A percentile compares a stretch with the other conserved stretches of the same genome.
These are phyloP conservation scores for Dasysyrphus tricinctus DNA, from an alignment of 2,888 invertebrate species.

Conservation along the genomic window DNA sequence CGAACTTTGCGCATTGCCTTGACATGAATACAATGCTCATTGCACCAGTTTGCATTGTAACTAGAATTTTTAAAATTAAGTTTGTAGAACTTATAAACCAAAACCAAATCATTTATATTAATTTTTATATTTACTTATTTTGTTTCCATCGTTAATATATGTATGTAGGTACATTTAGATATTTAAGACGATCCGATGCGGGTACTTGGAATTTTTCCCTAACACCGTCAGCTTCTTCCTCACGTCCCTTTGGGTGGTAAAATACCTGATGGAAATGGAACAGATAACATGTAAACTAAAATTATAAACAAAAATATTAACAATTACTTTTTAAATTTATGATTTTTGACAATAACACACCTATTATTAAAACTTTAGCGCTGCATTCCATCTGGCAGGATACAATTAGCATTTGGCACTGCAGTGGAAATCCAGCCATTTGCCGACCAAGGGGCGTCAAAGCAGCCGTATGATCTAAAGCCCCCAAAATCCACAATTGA, in stretches of 20 bases:
- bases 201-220: no score
- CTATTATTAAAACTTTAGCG: no score
- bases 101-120: constrained; percentile 39
- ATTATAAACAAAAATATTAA: constrained; percentile 76
- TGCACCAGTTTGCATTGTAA: constrained; percentile 96
- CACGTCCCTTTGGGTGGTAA: constrained; percentile 99
- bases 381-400: constrained; percentile 97
- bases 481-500: constrained; percentile 99
- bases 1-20: constrained; percentile 99
- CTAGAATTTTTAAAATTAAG: constrained; percentile 81
- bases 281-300: constrained; percentile 98
- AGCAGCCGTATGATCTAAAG: constrained; percentile 97
- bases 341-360: constrained; percentile 84
- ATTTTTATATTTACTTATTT: constrained; percentile 93
- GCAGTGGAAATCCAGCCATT: constrained; percentile 99
- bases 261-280: constrained; percentile 99
- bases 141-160: constrained; percentile 99
- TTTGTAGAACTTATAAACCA: neutral
- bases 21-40: constrained; percentile 98
- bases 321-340: neutral
- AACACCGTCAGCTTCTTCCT: no score
- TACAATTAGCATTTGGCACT: constrained; percentile 99
- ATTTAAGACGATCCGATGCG: constrained; percentile 98
- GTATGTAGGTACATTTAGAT: constrained; percentile 97
- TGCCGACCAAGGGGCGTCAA: constrained; percentile 96